A percentile compares a stretch with the other conserved stretches of the same genome.
These are phyloP conservation scores for Apteryx owenii DNA, from an alignment of 2,113 vertebrate species.

Conservation along the genomic window DNA sequence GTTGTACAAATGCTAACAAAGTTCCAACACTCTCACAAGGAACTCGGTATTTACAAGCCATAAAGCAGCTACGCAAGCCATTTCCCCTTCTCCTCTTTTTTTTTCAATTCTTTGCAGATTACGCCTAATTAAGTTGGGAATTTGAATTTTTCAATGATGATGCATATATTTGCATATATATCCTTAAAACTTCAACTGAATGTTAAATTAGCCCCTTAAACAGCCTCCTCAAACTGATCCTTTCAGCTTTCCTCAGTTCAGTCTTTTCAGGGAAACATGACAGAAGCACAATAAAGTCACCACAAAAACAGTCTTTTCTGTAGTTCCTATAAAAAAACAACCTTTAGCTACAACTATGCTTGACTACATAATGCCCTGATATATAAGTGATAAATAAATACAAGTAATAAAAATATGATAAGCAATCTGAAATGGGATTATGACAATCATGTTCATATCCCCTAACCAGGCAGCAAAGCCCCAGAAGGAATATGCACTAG, in stretches of 20 bases:
- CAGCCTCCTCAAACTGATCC: background rate
- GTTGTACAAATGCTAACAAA: background rate
- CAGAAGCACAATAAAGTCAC: background rate
- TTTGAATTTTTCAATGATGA: too few relatives aligned
- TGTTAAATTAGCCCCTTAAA: background rate
- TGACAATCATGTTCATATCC: rapidly evolving
- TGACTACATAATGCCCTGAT: background rate
- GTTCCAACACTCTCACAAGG: background rate
- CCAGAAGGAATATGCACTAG: background rate
- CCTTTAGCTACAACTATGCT: background rate
- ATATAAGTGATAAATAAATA: background rate
- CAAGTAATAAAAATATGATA: rapidly evolving
- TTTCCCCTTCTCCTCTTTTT: background rate
- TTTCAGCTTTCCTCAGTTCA: background rate
- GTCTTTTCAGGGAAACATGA: background rate
- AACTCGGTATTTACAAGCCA: background rate
- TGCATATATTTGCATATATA: background rate
- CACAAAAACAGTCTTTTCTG: background rate
- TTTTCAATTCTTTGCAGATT: background rate
- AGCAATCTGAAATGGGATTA: background rate
- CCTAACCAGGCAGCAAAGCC: background rate
- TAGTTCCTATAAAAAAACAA: background rate
- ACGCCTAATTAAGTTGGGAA: too few relatives aligned
- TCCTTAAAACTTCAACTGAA: background rate
- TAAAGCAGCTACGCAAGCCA: background rate